Evolutionary conservation across 1,140 invertebrate species (phyloP), one percentile per base, ranked within the genome.

Genomic region (Grapholita molesta): DNA sequence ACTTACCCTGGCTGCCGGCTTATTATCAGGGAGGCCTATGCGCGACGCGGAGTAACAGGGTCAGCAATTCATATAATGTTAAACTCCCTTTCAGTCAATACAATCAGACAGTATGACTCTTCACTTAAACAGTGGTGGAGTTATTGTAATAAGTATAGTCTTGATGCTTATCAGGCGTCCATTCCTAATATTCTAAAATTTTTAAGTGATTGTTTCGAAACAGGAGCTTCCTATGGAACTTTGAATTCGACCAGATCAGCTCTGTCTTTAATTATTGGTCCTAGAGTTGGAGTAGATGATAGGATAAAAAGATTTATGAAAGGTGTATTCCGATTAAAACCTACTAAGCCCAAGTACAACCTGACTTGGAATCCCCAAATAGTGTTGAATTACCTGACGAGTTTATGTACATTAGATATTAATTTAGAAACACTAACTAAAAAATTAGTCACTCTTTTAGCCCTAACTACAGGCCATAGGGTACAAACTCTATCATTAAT

Each of bases 271-370:
- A 66, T 66, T 15, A 15, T 70, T 15, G 69, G 69, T n/a, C 7
- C 12, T 0, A 53, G n/a, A n/a, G n/a, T n/a, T n/a, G n/a, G n/a
- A n/a, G n/a, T n/a, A n/a, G n/a, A n/a, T n/a, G 18, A 70, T 24
- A 30, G 12, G 24, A 48, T 70, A 24, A 55, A 38, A 18, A 24
- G 64, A 25, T 24, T 70, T 9, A 66, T 66, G n/a, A 70, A 57
- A 57, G 69, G 69, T 11, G 4, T 69, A 4, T 48, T 15, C 12
- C 12, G n/a, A 48, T 0, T 5, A 48, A 18, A 18, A 48, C 38
- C n/a, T 15, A 3, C 38, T 15, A n/a, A 48, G 6, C n/a, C 38
- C 1, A 48, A 48, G n/a, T 48, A 48, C n/a, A 48, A 18, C n/a
- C 0, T 0, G 5, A 48, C n/a, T 15, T 48, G 38, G 38, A 1